Evolutionary conservation across 2,888 invertebrate genomes (phyloP).

Genomic region (Epinotia brunnichana): DNA sequence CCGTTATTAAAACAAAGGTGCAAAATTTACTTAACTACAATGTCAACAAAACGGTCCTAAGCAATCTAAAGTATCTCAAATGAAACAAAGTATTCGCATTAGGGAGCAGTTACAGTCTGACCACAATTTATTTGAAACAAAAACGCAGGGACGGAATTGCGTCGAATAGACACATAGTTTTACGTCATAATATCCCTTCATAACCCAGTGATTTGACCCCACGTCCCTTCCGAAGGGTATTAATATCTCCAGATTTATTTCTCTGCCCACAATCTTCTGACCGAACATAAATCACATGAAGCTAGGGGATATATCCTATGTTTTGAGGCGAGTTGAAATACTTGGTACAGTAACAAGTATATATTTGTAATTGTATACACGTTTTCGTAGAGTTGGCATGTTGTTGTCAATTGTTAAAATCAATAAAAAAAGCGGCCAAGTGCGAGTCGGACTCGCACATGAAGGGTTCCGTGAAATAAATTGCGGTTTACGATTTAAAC

Average conservation of each 20-base stretch:
- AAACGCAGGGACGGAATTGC: constrained; percentile 26
- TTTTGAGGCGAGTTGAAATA: constrained; percentile 21
- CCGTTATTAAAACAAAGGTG: no score
- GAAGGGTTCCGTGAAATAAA: no score
- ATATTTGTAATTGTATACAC: neutral
- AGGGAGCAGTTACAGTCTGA: neutral
- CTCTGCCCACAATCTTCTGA: constrained; percentile 65
- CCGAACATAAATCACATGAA: constrained; percentile 64
- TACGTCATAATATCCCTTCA: constrained; percentile 48
- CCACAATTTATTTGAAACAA: constrained; percentile 11
- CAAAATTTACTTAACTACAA: neutral
- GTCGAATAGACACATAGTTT: constrained; percentile 44
- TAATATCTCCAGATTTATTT: constrained; percentile 70
- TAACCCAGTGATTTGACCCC: constrained; percentile 50
- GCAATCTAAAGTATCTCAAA: constrained; percentile 8
- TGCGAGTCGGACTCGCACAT: no score
- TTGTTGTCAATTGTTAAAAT: neutral
- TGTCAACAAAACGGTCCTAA: neutral
- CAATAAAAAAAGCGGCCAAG: no score
- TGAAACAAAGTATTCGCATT: constrained; percentile 25
- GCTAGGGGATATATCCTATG: constrained; percentile 25
- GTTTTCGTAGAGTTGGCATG: neutral
- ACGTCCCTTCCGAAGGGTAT: constrained; percentile 52
- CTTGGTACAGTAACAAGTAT: constrained; percentile 6
- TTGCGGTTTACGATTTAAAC: no score